phyloP scores from a whole-genome alignment of 2,797 vertebrate genomes.

The Leucoraja ocellata region DNA sequence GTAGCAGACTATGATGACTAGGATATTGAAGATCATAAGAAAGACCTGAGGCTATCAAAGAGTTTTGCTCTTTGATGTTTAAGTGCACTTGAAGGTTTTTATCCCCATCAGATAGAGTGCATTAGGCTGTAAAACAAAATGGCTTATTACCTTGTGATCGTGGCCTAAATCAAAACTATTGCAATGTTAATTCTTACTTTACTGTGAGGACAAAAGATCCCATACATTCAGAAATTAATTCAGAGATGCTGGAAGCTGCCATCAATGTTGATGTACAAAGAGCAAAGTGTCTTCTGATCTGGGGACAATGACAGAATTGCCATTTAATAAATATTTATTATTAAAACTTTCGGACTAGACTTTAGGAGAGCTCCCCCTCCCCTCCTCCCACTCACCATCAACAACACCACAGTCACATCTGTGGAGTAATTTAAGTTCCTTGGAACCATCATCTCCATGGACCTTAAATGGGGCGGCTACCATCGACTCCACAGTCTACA shows the following conservation, averaged over 20 bases:
- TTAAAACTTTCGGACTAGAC: too few species aligned
- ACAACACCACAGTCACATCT: too few species aligned
- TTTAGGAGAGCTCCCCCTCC: too few species aligned
- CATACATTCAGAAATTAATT: background rate
- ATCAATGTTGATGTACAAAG: background rate
- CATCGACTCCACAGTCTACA: too few species aligned
- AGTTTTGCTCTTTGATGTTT: background rate
- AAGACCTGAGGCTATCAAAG: background rate
- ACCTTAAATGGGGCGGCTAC: too few species aligned
- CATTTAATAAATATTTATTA: background rate
- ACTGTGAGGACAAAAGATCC: background rate
- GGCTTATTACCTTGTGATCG: background rate
- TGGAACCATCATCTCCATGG: too few species aligned
- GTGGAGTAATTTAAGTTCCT: too few species aligned
- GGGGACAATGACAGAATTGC: background rate
- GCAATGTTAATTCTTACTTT: background rate
- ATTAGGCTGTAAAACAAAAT: conserved; percentile 1
- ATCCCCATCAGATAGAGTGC: background rate
- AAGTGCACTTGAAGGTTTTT: background rate
- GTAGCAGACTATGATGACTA: background rate
- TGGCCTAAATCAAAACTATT: background rate
- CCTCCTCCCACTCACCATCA: too few species aligned
- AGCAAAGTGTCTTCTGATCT: background rate
- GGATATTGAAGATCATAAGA: conserved; percentile 8
- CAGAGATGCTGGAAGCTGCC: background rate